Evolutionary conservation across 2,888 invertebrate genomes (phyloP).

Genomic region (Salpingus planirostris): DNA sequence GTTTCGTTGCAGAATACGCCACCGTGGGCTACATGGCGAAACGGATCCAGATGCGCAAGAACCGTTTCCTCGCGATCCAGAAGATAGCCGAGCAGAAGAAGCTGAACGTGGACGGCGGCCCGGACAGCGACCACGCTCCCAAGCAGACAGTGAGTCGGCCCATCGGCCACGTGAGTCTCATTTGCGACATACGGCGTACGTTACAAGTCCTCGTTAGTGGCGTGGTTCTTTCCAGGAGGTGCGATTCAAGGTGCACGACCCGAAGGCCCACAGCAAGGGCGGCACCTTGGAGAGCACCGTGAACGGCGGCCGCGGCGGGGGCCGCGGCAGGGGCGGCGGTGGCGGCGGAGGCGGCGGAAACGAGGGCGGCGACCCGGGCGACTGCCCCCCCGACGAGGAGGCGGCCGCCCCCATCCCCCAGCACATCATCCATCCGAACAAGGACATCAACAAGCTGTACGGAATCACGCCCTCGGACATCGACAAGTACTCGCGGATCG

Average conservation of each 20-base stretch:
- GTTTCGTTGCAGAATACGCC: slow-evolving; percentile 80
- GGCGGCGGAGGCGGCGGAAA: slow-evolving; percentile 85
- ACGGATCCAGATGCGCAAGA: slow-evolving; percentile 93
- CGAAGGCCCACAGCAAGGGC: slow-evolving; percentile 87
- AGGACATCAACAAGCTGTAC: slow-evolving; percentile 85
- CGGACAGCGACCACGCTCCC: slow-evolving; percentile 65
- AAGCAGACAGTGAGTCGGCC: slow-evolving; percentile 63
- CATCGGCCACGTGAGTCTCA: slow-evolving; percentile 31
- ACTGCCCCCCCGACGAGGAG: slow-evolving; percentile 47
- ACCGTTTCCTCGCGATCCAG: slow-evolving; percentile 80
- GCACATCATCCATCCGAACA: slow-evolving; percentile 79
- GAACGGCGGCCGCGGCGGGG: slow-evolving; percentile 66
- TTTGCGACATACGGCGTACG: background rate
- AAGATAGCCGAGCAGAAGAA: slow-evolving; percentile 91
- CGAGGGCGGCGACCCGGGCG: slow-evolving; percentile 47
- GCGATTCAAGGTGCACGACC: slow-evolving; percentile 90
- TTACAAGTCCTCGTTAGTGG: slow-evolving; percentile 48
- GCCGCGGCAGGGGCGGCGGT: slow-evolving; percentile 82
- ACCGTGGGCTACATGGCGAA: slow-evolving; percentile 97
- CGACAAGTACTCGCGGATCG: slow-evolving; percentile 97
- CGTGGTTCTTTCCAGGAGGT: slow-evolving; percentile 75
- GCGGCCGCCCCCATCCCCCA: slow-evolving; percentile 58
- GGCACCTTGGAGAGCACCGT: slow-evolving; percentile 87
- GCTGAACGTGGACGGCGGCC: slow-evolving; percentile 69
- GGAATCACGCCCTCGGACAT: slow-evolving; percentile 95